A percentile compares a stretch with the other conserved stretches of the same genome.
Evolutionary conservation across 2,113 vertebrate genomes (phyloP).

Genomic region (Malurus melanocephalus): DNA sequence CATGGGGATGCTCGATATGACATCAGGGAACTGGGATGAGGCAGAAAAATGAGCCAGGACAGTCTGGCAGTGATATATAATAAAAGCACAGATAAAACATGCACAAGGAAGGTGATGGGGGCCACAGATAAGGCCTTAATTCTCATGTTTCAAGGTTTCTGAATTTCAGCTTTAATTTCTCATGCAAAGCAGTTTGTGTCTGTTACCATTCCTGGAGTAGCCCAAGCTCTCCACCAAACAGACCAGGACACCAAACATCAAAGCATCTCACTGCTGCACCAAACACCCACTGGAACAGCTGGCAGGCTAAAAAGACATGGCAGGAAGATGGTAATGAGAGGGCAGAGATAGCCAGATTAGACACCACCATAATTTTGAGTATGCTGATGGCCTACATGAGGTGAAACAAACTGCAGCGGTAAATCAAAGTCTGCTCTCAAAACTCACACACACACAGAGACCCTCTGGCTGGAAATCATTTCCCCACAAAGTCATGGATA

Average conservation of each 20-base stretch:
- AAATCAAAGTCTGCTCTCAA: neutral
- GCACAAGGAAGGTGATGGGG: neutral
- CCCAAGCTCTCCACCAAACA: neutral
- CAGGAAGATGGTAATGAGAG: neutral
- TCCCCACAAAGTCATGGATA: neutral
- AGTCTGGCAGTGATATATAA: neutral
- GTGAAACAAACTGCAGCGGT: neutral
- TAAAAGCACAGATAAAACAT: neutral
- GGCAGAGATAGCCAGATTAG: neutral
- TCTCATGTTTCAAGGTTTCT: neutral
- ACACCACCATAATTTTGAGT: neutral
- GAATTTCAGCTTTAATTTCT: neutral
- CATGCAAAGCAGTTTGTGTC: neutral
- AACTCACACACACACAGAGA: neutral
- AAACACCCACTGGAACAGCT: neutral
- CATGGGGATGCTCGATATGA: accelerated
- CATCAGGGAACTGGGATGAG: neutral
- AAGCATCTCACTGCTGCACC: neutral
- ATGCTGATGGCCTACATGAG: neutral
- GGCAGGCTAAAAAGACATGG: neutral
- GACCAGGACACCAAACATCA: neutral
- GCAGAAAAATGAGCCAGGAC: neutral
- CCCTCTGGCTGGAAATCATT: neutral
- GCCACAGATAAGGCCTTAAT: neutral
- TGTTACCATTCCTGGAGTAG: neutral